These are phyloP conservation scores for Etheostoma cragini DNA, from an alignment of 2,113 vertebrate species.

Conservation along the genomic window DNA sequence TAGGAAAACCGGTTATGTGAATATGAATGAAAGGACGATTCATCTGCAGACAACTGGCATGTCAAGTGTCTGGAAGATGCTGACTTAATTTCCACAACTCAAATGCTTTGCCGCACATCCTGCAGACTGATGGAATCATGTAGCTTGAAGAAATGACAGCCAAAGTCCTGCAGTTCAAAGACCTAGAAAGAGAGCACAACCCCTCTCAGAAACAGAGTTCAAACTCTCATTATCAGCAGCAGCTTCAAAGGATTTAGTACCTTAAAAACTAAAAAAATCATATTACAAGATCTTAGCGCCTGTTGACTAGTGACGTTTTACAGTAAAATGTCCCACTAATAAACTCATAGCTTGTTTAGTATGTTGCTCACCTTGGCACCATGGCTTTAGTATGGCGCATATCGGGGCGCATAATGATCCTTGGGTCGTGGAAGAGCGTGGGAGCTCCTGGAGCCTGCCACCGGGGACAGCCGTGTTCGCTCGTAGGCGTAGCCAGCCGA, in stretches of 20 bases:
- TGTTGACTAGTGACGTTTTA: background rate
- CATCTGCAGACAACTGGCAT: constrained; percentile 30
- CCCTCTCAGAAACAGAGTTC: constrained; percentile 35
- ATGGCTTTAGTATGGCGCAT: constrained; percentile 86
- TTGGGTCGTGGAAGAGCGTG: constrained; percentile 84
- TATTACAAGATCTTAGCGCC: background rate
- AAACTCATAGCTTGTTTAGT: background rate
- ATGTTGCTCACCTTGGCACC: constrained; percentile 86
- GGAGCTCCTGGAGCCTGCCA: constrained; percentile 85
- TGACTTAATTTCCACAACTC: background rate
- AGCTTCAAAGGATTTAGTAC: constrained; percentile 14
- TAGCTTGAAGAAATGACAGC: constrained; percentile 47
- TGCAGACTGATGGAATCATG: constrained; percentile 48
- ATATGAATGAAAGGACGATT: constrained; percentile 33
- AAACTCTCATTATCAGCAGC: background rate
- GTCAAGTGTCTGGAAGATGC: constrained; percentile 28
- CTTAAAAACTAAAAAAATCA: background rate
- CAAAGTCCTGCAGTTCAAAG: constrained; percentile 64
- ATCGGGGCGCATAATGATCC: constrained; percentile 87
- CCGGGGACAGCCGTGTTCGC: constrained; percentile 89
- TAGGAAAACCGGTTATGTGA: constrained; percentile 26
- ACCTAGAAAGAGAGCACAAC: constrained; percentile 71
- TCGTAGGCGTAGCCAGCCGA: constrained; percentile 87
- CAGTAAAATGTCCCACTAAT: constrained; percentile 17
- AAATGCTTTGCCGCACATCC: constrained; percentile 17